A percentile compares a stretch with the other conserved stretches of the same genome.
Evolutionary conservation across 2,888 invertebrate species (phyloP).

Genomic region (Desoria tigrina): DNA sequence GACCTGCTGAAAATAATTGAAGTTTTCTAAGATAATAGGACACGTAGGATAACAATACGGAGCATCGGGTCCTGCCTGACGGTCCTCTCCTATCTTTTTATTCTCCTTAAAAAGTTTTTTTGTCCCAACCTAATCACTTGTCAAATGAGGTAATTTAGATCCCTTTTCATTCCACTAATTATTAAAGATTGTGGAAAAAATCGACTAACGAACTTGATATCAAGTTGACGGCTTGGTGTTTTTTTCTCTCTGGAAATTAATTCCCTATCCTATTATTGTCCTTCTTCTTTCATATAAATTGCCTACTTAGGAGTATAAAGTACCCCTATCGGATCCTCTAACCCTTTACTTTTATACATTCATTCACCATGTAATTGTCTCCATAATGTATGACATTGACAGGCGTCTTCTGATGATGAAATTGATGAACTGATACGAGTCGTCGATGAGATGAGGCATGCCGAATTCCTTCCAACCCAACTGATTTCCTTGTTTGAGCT

Average conservation of each 20-base stretch:
- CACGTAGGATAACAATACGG: no score
- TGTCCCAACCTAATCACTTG: constrained; percentile 53
- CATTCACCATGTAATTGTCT: background rate
- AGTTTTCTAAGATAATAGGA: background rate
- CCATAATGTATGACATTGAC: no score
- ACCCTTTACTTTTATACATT: background rate
- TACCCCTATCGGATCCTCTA: background rate
- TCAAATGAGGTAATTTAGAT: constrained; percentile 54
- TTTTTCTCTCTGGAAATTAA: background rate
- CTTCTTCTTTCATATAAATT: no score
- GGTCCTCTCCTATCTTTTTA: no score
- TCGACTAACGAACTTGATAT: constrained; percentile 54
- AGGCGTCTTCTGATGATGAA: no score
- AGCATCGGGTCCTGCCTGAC: no score
- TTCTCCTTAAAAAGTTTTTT: constrained; percentile 34
- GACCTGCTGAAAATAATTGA: constrained; percentile 8
- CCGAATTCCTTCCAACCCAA: no score
- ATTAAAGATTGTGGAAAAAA: constrained; percentile 54
- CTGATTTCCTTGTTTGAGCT: no score
- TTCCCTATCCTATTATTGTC: no score
- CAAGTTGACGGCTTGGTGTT: constrained; percentile 47
- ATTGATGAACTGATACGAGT: no score
- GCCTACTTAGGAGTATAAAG: background rate
- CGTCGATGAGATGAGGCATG: no score
- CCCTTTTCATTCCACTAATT: constrained; percentile 52